Conservation (phyloP, 2,888 invertebrate species). For the Agriotes lineatus region DNA sequence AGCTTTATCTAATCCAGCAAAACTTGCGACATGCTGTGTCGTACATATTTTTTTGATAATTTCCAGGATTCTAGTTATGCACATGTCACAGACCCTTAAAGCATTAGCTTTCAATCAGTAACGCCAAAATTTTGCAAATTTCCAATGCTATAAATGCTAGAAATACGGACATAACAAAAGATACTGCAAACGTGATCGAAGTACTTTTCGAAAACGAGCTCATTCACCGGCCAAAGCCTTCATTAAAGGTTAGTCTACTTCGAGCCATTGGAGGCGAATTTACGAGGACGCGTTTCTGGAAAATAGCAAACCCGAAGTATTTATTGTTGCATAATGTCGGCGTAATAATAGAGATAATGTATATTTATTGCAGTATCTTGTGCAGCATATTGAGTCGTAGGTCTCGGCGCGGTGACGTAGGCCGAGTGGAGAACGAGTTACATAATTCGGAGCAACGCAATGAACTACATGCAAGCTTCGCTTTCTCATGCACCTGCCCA, state of each 20-base stretch:
- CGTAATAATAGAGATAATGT: slow-evolving; percentile 37
- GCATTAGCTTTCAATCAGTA: too few species aligned
- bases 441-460: slow-evolving; percentile 35
- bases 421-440: slow-evolving; percentile 26
- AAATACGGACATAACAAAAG: neutral
- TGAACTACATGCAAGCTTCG: slow-evolving; percentile 11
- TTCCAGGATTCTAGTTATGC: too few species aligned
- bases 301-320: slow-evolving; percentile 27
- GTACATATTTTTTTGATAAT: too few species aligned
- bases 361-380: slow-evolving; percentile 34
- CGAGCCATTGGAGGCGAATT: slow-evolving; percentile 20
- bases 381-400: slow-evolving; percentile 28
- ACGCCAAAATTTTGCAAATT: neutral
- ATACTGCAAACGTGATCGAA: too few species aligned
- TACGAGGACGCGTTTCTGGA: slow-evolving; percentile 24
- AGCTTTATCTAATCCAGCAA: too few species aligned
- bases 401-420: slow-evolving; percentile 30
- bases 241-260: slow-evolving; percentile 33
- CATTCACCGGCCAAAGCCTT: too few species aligned
- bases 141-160: neutral
- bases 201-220: slow-evolving; percentile 24
- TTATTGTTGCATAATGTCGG: slow-evolving; percentile 33
- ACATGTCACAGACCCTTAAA: too few species aligned
- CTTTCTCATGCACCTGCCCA: slow-evolving; percentile 42
- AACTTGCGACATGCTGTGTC: too few species aligned